Conservation (phyloP, 1,140 invertebrate species). For the Eubasilissa regina region DNA sequence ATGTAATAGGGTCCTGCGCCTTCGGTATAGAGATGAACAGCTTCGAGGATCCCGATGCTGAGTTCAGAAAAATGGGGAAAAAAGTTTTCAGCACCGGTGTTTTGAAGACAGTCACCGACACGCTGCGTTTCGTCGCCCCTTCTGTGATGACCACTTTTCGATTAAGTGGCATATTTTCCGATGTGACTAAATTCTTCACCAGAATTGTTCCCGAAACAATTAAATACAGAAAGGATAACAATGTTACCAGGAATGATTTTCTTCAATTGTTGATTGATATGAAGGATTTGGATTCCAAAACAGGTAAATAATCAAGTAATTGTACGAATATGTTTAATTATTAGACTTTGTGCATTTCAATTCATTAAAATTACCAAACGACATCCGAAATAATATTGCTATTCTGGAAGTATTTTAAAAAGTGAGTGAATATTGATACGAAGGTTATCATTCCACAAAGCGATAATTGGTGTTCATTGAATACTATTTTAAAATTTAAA, state of each 20-base stretch:
- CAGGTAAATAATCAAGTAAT: no score
- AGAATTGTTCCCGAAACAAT: conserved; percentile 72
- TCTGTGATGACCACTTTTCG: no score
- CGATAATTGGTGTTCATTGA: no score
- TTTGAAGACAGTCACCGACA: conserved; percentile 24
- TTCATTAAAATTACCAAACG: no score
- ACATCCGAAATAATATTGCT: no score
- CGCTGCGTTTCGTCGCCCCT: conserved; percentile 54
- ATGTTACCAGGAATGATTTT: conserved; percentile 73
- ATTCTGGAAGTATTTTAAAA: no score
- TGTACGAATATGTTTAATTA: no score
- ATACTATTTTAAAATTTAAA: no score
- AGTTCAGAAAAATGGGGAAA: conserved; percentile 62
- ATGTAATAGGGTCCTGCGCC: conserved; percentile 64
- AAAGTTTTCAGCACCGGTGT: conserved; percentile 53
- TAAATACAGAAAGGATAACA: conserved; percentile 68
- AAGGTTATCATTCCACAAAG: no score
- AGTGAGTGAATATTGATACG: no score
- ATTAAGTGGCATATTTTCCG: conserved; percentile 1
- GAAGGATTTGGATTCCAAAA: conserved; percentile 64
- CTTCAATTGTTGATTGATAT: conserved; percentile 76
- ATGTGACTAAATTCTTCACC: conserved; percentile 69
- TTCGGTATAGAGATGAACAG: conserved; percentile 64
- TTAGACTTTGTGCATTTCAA: no score
- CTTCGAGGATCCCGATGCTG: conserved; percentile 60